Percentiles rank a stretch among this genome's conserved stretches.
phyloP scores from a whole-genome alignment of 2,113 vertebrate species.

The Nothocercus julius region DNA sequence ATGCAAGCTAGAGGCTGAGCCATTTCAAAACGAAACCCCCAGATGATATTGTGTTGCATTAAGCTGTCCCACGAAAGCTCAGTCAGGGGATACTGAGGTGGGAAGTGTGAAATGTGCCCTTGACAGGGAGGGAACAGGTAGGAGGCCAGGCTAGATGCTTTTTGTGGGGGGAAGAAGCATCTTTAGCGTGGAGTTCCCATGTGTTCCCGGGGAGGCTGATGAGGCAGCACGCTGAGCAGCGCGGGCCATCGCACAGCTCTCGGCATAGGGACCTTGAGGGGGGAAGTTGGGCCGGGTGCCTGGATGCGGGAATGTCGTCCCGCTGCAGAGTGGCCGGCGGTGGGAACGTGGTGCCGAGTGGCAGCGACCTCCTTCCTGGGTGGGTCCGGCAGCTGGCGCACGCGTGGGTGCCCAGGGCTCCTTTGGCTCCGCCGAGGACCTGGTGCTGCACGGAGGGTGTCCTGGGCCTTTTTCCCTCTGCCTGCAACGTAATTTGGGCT shows the following conservation, averaged over 20 bases:
- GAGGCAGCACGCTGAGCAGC: not conserved
- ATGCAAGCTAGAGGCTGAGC: not conserved
- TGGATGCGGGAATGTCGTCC: not conserved
- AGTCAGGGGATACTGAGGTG: too few relatives aligned
- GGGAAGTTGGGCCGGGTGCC: not conserved
- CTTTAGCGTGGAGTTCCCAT: not conserved
- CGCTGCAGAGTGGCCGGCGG: too few relatives aligned
- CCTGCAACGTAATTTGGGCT: not conserved
- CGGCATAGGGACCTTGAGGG: not conserved
- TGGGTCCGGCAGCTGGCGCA: not conserved
- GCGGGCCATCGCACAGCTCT: not conserved
- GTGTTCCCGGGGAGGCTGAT: not conserved
- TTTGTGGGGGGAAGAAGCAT: not conserved
- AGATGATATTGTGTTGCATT: not conserved
- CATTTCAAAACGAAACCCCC: not conserved
- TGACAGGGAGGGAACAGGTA: not conserved
- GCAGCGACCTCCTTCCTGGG: not conserved
- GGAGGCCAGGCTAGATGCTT: accelerated
- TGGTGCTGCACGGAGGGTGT: too few relatives aligned
- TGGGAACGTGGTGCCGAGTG: not conserved
- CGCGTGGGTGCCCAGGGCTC: not conserved
- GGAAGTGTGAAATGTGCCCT: not conserved
- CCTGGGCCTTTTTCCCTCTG: too few relatives aligned
- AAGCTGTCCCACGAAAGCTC: too few relatives aligned
- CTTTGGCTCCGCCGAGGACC: too few relatives aligned